These are phyloP conservation scores for Hyperoplus immaculatus DNA, from an alignment of 2,797 vertebrate genomes.

Conservation along the genomic window DNA sequence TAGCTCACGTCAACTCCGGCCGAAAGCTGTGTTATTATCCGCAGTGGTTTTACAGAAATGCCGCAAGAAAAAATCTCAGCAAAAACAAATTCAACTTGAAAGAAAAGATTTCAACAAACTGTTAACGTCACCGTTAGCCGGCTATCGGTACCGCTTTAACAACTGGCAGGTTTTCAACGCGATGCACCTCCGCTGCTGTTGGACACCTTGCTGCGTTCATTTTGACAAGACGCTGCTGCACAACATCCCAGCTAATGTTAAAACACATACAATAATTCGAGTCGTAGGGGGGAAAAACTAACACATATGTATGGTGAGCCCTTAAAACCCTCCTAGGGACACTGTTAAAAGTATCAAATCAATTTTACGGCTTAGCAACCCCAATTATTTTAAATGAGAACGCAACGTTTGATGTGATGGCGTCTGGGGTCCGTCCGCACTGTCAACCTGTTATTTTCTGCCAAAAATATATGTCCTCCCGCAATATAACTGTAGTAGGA, in stretches of 20 bases:
- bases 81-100: constrained; percentile 35
- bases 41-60: constrained; percentile 46
- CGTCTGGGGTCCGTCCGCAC: constrained; percentile 78
- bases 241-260: constrained; percentile 44
- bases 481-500: neutral
- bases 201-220: constrained; percentile 82
- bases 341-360: constrained; percentile 24
- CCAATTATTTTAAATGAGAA: constrained; percentile 66
- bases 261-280: neutral
- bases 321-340: neutral
- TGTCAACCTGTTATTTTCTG: constrained; percentile 46
- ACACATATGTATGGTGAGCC: neutral
- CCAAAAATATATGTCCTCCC: constrained; percentile 7
- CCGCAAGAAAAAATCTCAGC: neutral
- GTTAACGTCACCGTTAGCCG: constrained; percentile 50
- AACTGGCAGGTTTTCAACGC: constrained; percentile 69
- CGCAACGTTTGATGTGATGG: constrained; percentile 81
- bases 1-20: constrained; percentile 73
- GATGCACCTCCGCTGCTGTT: constrained; percentile 72
- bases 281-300: constrained; percentile 6
- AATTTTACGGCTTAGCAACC: constrained; percentile 28
- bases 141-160: constrained; percentile 47
- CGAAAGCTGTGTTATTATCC: constrained; percentile 45
- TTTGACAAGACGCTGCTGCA: constrained; percentile 68
- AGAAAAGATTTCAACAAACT: constrained; percentile 15